Evolutionary conservation across 2,113 vertebrate species (phyloP), one percentile per base, ranked within the genome.

Genomic region (Pomatorhinus ruficollis): DNA sequence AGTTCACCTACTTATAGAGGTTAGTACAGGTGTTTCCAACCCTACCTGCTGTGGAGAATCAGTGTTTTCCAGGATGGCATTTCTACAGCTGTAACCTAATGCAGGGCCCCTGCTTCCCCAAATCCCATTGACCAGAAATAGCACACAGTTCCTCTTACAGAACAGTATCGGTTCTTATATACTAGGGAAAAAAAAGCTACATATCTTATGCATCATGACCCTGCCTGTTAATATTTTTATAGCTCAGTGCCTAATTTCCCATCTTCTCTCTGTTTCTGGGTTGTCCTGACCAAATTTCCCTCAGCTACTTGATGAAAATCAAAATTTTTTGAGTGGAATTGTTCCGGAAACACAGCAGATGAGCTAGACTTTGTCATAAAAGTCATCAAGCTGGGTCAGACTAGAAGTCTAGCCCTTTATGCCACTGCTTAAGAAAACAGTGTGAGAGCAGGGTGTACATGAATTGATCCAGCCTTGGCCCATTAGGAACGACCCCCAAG

Each of bases 101-200:
- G 12, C 0, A 0, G 17, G 42, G 7, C 14, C 4, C 2, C 25
- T 70, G 28, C 33, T 63, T 59, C n/a, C 6, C 16, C 15, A 31
- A 68, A 5, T 53, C 28, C 53, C 40, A 47, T 1, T 59, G 35
- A 65, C 56, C 9, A 54, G 28, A 66, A n/a, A 75, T 0, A 70
- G 52, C 60, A 87, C 50, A 66, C 28, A 83, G 63, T 27, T 93
- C 70, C 79, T 85, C 28, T 22, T 70, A 49, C 15, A 79, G 21
- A 84, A 22, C 18, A 64, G 23, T 45, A 68, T 56, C 77, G 60
- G 42, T 59, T 91, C 47, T 30, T 39, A 37, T 0, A 53, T 4
- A 18, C 1, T 17, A 24, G 23, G 16, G 42, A 57, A 64, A 42
- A 42, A 20, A 49, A 33, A n/a, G 37, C 14, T 52, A 44, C 9